These are phyloP conservation scores for Aleiodes alternator DNA, from an alignment of 2,888 invertebrate species.

Conservation along the genomic window DNA sequence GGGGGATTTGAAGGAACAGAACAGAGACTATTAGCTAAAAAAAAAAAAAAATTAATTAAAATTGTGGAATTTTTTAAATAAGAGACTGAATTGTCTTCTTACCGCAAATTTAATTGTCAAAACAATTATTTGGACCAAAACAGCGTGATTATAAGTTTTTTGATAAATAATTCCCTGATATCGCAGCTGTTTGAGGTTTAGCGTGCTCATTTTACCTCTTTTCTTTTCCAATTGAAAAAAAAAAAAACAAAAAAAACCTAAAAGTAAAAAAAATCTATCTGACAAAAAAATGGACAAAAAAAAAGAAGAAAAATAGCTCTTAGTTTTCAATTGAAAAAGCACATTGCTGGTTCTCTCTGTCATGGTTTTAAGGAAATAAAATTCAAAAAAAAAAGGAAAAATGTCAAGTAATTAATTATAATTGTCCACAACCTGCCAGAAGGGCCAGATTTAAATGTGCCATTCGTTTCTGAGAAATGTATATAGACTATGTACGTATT, in stretches of 20 bases:
- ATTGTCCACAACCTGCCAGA: slow-evolving; percentile 36
- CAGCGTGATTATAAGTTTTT: slow-evolving; percentile 9
- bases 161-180: neutral
- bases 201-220: slow-evolving; percentile 20
- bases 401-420: neutral
- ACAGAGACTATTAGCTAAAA: neutral
- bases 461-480: slow-evolving; percentile 48
- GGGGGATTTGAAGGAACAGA: neutral
- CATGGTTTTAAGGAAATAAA: slow-evolving; percentile 1
- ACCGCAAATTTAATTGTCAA: slow-evolving; percentile 23
- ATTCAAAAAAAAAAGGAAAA: slow-evolving; percentile 3
- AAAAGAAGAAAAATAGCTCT: neutral
- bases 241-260: neutral
- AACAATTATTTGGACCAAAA: slow-evolving; percentile 27
- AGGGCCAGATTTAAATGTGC: slow-evolving; percentile 38
- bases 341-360: slow-evolving; percentile 26
- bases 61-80: neutral
- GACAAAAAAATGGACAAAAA: neutral
- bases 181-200: slow-evolving; percentile 17
- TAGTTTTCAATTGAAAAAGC: slow-evolving; percentile 25
- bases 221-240: neutral
- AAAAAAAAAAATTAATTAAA: neutral
- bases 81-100: slow-evolving; percentile 24
- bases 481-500: slow-evolving; percentile 54
- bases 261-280: neutral